Evolutionary conservation across 2,113 vertebrate species (phyloP), one percentile per base, ranked within the genome.

Genomic region (Gymnogyps californianus): DNA sequence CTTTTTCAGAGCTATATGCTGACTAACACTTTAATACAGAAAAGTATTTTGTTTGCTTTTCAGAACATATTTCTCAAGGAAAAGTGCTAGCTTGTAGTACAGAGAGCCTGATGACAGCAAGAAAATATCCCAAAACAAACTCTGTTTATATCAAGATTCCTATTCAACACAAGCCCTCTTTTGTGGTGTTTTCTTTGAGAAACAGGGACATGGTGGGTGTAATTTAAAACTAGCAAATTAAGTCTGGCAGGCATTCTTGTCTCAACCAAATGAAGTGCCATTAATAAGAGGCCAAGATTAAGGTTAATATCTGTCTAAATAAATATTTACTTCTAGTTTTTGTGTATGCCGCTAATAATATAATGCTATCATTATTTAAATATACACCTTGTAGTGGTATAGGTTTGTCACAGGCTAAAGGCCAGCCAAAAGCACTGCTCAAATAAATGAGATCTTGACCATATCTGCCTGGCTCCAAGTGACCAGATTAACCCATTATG

Each of bases 41-140:
- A 31, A 29, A 77, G 31, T 36, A 72, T 89, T 87, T 95, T 93
- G n/a, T 94, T 96, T 83, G 70, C 74, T 91, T 90, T 96, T 86
- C 66, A 87, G 46, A 79, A 79, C 77, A 10, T 58, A 54, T 92
- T 95, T 93, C 65, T 74, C 64, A 58, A 64, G 29, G 52, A 93
- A 87, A 94, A 94, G 21, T 19, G 16, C 28, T 66, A 69, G 58
- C 49, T 66, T 71, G 54, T 84, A 66, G 21, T 52, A 65, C 34
- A 87, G 66, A 87, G 59, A 78, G 75, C 40, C n/a, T 72, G 62
- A 92, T 34, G 46, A 57, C 31, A 93, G 36, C 7, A 69, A 81
- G 70, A 76, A 90, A 94, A 90, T 44, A 79, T 11, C 69, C 77
- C 57, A 13, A 44, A 38, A 72, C 42, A 82, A 79, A 82, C 16